A percentile compares a stretch with the other conserved stretches of the same genome.
Conservation (phyloP, 1,140 invertebrate species). For the Kradibia gibbosae region DNA sequence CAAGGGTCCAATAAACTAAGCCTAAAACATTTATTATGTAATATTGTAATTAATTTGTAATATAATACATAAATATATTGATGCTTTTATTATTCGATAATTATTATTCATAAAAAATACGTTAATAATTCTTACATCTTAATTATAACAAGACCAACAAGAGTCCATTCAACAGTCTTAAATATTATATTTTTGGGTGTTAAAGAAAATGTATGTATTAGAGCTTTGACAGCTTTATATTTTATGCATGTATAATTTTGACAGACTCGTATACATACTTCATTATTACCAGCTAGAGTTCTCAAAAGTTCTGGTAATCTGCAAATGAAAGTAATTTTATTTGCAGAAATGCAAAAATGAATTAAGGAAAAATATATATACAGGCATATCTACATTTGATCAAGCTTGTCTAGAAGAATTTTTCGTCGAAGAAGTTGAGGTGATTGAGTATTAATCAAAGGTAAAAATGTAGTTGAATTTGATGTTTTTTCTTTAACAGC, state of each 20-base stretch:
- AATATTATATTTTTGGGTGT: constrained; percentile 70
- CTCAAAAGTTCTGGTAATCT: constrained; percentile 69
- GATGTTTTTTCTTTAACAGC: constrained; percentile 41
- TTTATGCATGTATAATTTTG: constrained; percentile 56
- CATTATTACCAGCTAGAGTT: constrained; percentile 57
- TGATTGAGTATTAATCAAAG: constrained; percentile 65
- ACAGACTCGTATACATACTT: constrained; percentile 40
- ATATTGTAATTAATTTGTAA: background rate
- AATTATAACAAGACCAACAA: constrained; percentile 69
- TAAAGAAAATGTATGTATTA: constrained; percentile 69
- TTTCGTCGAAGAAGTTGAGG: constrained; percentile 66
- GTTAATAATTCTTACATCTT: constrained; percentile 66
- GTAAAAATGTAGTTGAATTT: constrained; percentile 58
- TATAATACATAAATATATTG: background rate
- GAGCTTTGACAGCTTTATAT: constrained; percentile 58
- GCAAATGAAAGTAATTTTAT: constrained; percentile 39
- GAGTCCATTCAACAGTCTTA: constrained; percentile 69
- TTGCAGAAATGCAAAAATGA: background rate
- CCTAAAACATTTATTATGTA: constrained; percentile 56
- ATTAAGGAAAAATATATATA: constrained; percentile 54
- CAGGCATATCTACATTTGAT: constrained; percentile 63
- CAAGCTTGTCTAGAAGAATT: constrained; percentile 71
- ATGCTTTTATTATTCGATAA: constrained; percentile 7
- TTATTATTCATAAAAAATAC: constrained; percentile 44
- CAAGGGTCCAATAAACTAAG: constrained; percentile 65